Conservation (phyloP, 2,888 invertebrate species). For the Neoitamus cyanurus region DNA sequence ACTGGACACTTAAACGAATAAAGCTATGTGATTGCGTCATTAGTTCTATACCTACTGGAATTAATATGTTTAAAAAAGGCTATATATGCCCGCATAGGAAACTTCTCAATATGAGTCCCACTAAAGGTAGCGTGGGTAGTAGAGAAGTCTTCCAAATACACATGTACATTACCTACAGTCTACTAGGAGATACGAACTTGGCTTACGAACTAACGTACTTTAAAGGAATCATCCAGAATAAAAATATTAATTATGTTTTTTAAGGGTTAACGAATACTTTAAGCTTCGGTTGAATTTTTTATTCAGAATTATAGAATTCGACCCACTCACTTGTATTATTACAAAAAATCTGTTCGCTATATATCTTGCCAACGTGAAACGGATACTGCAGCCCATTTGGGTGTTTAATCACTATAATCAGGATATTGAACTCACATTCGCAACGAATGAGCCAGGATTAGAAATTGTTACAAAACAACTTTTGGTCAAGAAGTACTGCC, state of each 20-base stretch:
- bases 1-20: constrained; percentile 45
- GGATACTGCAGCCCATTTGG: constrained; percentile 48
- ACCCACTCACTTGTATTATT: constrained; percentile 48
- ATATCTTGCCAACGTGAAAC: background rate
- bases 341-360: constrained; percentile 45
- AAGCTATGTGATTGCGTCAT: constrained; percentile 47
- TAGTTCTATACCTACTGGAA: constrained; percentile 1
- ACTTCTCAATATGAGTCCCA: constrained; percentile 37
- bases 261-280: background rate
- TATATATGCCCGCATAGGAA: constrained; percentile 48
- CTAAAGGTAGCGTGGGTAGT: background rate
- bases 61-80: constrained; percentile 41
- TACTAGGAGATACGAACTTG: constrained; percentile 36
- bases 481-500: background rate
- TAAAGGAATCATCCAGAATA: background rate
- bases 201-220: constrained; percentile 44
- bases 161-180: constrained; percentile 40
- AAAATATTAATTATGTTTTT: background rate
- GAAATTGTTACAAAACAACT: background rate
- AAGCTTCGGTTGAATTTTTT: constrained; percentile 31
- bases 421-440: constrained; percentile 44
- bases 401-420: constrained; percentile 47
- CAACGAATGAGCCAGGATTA: background rate
- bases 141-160: background rate
- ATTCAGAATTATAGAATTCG: constrained; percentile 45